Base-by-base conservation (phyloP, 2,113 vertebrate species). In the Sceloporus tristichus region DNA sequence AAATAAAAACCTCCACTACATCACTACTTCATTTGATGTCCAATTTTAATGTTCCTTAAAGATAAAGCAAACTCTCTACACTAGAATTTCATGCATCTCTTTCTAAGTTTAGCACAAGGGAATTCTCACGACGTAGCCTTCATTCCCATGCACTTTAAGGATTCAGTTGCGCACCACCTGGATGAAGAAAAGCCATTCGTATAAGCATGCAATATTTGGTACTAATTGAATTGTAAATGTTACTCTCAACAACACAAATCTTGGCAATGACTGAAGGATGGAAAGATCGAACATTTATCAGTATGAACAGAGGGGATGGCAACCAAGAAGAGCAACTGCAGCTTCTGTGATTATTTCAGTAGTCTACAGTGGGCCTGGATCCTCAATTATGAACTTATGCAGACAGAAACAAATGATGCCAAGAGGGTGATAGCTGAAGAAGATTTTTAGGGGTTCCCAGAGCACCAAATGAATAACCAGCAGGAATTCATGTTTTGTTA, bases 41-140 rank as follows among this genome's bases (percentile, higher is more conserved):
- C 93, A 95, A 53, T 96, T 96, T 97, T 95, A 96, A 96, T 96
- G 96, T 97, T 97, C 93, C 95, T 96, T 95, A 95, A 95, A 97
- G 96, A 97, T 97, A 97, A 96, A 97, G 93, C 95, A 91, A 93
- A 92, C 88, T 5, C 94, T 93, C 94, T 94, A 84, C 93, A 93
- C 94, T 90, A 90, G 92, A 96, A 96, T 97, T 97, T 97, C 96
- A 96, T 95, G 95, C 96, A 93, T 90, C 85, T 94, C 94, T 95
- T 95, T 87, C 94, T 94, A 84, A 59, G 89, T 94, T 94, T 94
- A 96, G 94, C 89, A 78, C 92, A 96, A 95, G 90, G 90, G 92
- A 89, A 92, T 95, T 94, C 94, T 95, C 92, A 90, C 90, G 90
- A 88, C 91, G 89, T 25, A 94, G 93, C 82, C 89, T 90, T 94